phyloP scores from a whole-genome alignment of 1,140 invertebrate species.

The Drosophila ficusphila region DNA sequence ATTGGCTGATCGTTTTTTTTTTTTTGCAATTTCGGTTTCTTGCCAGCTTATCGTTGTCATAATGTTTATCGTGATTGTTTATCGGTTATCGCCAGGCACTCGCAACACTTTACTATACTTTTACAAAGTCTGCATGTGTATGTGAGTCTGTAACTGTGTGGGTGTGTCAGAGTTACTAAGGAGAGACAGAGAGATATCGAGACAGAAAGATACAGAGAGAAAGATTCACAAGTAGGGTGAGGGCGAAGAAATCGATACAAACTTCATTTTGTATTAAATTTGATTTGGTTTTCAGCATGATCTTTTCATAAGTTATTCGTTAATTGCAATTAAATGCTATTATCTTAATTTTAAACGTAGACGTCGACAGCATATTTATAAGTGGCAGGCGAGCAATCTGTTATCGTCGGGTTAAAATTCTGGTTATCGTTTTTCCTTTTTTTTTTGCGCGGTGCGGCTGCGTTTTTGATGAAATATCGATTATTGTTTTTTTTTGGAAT shows the following conservation, averaged over 20 bases:
- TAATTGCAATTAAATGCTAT: not conserved
- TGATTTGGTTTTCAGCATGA: constrained; percentile 55
- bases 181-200: constrained; percentile 28
- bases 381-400: constrained; percentile 68
- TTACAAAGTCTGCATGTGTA: constrained; percentile 59
- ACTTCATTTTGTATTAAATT: constrained; percentile 74
- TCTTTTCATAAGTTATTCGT: constrained; percentile 7
- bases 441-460: constrained; percentile 44
- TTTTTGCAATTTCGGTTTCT: too few relatives aligned
- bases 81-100: constrained; percentile 52
- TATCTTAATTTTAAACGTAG: constrained; percentile 13
- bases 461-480: constrained; percentile 81
- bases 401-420: constrained; percentile 51
- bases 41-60: constrained; percentile 40
- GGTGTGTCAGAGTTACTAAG: constrained; percentile 29
- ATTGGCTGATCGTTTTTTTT: constrained; percentile 45
- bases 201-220: constrained; percentile 29
- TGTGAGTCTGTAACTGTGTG: constrained; percentile 27
- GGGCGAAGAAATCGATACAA: constrained; percentile 31
- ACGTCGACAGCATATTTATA: constrained; percentile 69
- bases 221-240: constrained; percentile 12
- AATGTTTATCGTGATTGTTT: constrained; percentile 33
- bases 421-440: constrained; percentile 27
- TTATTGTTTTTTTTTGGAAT: constrained; percentile 65
- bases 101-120: constrained; percentile 81